Base-by-base conservation (phyloP, 2,113 vertebrate species). In the Sterna hirundo region DNA sequence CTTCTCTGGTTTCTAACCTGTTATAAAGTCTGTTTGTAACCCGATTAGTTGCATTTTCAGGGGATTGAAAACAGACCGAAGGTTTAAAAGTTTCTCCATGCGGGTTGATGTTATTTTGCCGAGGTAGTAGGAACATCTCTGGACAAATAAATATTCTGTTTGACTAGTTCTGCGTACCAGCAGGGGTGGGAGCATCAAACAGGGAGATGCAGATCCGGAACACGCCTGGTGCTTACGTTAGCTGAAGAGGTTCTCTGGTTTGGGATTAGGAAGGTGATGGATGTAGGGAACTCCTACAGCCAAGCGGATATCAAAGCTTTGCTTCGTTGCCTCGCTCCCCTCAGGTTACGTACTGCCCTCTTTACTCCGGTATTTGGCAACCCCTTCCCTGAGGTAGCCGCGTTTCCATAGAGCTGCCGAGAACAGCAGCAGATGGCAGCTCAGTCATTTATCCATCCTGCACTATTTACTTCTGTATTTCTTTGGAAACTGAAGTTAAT, bases 401-500 rank as follows among this genome's bases (percentile, higher is more conserved):
- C 52, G 40, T 81, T 92, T 88, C 83, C 54, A 30, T 86, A 89
- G 55, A 71, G 77, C 69, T 82, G 38, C 65, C 52, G 65, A 87
- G 80, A 91, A 66, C 29, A 80, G 88, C 60, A 80, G 71, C 82
- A 94, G 88, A 84, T 95, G 88, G 91, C 60, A 81, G 36, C 83
- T 84, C 80, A 66, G 80, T 81, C 42, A 25, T 87, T 83, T 93
- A 42, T 66, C 36, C 19, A 40, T 75, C 55, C 79, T 71, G 72
- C 42, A 64, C n/a, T 64, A 13, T 92, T 91, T 91, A 71, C 49
- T 92, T 92, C 76, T 85, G 1, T 80, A 49, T 94, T 95, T 94
- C 65, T 95, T 57, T 93, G 80, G 57, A 94, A 94, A 70, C 13
- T 51, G 68, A 86, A 75, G 72, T 90, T 88, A 95, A 71, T 84